Percentiles rank a stretch among this genome's conserved stretches.
phyloP scores from a whole-genome alignment of 2,888 invertebrate species.

The Tenodera sinensis region DNA sequence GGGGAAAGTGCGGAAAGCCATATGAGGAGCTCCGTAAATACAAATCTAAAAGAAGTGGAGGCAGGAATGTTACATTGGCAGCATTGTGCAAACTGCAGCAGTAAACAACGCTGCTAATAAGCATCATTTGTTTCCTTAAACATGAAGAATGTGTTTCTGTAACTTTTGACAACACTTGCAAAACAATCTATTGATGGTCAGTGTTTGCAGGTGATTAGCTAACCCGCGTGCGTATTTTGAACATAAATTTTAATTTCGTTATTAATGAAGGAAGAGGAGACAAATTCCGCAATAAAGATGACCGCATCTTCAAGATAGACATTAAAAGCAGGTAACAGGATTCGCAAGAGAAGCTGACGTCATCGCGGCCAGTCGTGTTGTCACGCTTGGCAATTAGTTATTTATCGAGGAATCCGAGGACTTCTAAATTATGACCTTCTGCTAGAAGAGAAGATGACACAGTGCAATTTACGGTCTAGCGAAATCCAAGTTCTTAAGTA shows the following conservation, averaged over 20 bases:
- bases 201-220: neutral
- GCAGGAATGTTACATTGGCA: no score
- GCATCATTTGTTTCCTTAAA: no score
- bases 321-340: neutral
- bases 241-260: neutral
- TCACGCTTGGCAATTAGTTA: neutral
- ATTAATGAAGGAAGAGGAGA: neutral
- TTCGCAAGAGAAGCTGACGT: neutral
- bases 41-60: no score
- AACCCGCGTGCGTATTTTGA: neutral
- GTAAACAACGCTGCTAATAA: no score
- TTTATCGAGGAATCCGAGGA: neutral
- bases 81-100: no score
- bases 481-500: neutral
- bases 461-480: neutral
- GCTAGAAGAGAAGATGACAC: neutral
- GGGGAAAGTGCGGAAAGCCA: no score
- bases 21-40: no score
- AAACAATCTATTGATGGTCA: neutral
- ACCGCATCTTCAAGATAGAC: neutral
- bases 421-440: neutral
- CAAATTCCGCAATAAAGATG: neutral
- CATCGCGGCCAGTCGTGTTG: neutral
- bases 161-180: neutral
- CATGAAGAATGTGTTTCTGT: no score